These are phyloP conservation scores for Entomobrya multifasciata DNA, from an alignment of 2,888 invertebrate species.

Conservation along the genomic window DNA sequence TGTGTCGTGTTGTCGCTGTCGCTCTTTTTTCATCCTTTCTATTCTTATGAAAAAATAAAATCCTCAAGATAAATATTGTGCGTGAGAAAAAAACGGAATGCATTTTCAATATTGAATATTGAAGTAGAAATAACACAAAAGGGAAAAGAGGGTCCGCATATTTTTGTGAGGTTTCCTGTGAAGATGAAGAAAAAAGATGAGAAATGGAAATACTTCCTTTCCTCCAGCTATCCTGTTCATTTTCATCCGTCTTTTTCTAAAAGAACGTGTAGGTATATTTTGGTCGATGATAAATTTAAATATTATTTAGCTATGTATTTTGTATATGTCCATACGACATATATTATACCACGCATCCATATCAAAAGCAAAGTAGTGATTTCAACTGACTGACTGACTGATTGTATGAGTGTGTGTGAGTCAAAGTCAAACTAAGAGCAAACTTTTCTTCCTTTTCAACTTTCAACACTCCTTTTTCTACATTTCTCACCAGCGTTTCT, in stretches of 20 bases:
- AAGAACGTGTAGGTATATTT: not conserved
- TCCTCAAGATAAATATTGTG: too few relatives aligned
- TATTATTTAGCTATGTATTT: not conserved
- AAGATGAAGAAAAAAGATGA: not conserved
- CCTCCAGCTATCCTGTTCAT: conserved; percentile 6
- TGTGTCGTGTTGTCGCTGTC: not conserved
- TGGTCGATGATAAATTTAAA: not conserved
- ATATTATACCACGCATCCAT: not conserved
- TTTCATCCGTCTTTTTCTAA: not conserved
- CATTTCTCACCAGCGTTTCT: not conserved
- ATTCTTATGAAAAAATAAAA: too few relatives aligned
- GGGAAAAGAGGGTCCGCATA: not conserved
- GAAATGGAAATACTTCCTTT: not conserved
- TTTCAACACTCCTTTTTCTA: not conserved
- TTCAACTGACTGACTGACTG: not conserved
- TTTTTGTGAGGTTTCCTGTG: not conserved
- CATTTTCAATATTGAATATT: not conserved
- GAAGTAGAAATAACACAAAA: not conserved
- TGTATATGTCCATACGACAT: not conserved
- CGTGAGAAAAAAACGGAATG: not conserved
- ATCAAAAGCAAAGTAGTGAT: not conserved
- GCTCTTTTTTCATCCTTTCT: not conserved
- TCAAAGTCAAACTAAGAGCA: not conserved
- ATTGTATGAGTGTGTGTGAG: not conserved
- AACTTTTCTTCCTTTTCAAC: conserved; percentile 1